A percentile compares a stretch with the other conserved stretches of the same genome.
phyloP scores from a whole-genome alignment of 2,797 vertebrate species.

The Sebastes matsubarae region DNA sequence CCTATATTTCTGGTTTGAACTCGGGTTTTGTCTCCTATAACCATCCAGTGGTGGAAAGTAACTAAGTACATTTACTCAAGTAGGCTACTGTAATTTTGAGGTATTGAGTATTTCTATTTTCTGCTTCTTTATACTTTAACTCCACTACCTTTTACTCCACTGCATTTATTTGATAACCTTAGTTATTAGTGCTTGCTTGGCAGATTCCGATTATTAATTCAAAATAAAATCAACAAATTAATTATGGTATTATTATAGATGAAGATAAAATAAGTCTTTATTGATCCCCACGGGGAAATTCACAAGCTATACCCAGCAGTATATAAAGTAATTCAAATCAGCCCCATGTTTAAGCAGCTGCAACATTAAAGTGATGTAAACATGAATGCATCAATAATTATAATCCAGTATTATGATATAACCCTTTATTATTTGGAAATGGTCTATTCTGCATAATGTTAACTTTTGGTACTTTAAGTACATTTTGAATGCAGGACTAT shows the following conservation, averaged over 20 bases:
- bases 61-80: not conserved
- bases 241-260: not conserved
- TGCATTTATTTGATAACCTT: not conserved
- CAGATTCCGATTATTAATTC: not conserved
- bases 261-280: not conserved
- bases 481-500: not conserved
- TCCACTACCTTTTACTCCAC: not conserved
- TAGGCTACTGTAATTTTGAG: not conserved
- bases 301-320: not conserved
- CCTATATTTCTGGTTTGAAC: too few species aligned
- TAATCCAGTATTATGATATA: not conserved
- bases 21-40: not conserved
- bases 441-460: not conserved
- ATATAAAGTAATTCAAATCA: not conserved
- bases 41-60: not conserved
- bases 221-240: not conserved
- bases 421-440: not conserved
- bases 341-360: not conserved
- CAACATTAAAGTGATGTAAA: not conserved
- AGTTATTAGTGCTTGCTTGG: not conserved
- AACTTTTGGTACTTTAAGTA: not conserved
- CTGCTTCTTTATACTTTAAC: not conserved
- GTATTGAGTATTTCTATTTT: not conserved
- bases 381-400: not conserved
- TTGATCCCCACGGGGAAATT: not conserved